phyloP scores from a whole-genome alignment of 1,140 invertebrate genomes.

The Polyergus mexicanus region DNA sequence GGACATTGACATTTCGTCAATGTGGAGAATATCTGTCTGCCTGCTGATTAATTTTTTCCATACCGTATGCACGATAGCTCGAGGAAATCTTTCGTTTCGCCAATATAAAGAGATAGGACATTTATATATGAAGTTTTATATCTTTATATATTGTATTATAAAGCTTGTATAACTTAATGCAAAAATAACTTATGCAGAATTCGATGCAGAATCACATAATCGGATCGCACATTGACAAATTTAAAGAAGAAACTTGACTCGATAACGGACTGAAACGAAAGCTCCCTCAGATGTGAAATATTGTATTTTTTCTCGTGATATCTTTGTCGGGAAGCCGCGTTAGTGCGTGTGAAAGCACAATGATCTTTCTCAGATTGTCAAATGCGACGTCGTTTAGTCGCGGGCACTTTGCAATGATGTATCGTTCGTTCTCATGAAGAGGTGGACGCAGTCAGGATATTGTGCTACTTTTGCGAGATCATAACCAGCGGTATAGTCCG shows the following conservation, averaged over 20 bases:
- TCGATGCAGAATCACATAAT: not conserved
- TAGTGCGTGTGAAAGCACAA: constrained; percentile 11
- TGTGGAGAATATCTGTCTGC: not conserved
- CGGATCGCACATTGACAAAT: not conserved
- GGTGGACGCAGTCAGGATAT: constrained; percentile 27
- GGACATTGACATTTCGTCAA: not conserved
- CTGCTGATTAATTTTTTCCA: not conserved
- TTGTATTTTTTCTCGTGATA: constrained; percentile 34
- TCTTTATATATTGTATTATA: no score
- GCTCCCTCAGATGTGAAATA: constrained; percentile 53
- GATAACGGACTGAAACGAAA: constrained; percentile 43
- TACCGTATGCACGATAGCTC: not conserved
- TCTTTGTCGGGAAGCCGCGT: constrained; percentile 23
- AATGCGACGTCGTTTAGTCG: constrained; percentile 67
- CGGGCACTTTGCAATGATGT: constrained; percentile 71
- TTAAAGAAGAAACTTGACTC: constrained; percentile 24
- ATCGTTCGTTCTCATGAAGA: constrained; percentile 62
- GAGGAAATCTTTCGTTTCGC: not conserved
- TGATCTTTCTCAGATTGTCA: constrained; percentile 30
- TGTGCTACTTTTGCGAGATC: constrained; percentile 49
- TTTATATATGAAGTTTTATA: no score
- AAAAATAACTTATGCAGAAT: constrained; percentile 12
- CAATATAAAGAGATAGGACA: no score
- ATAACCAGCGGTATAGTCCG: constrained; percentile 38
- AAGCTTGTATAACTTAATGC: not conserved